A percentile compares a stretch with the other conserved stretches of the same genome.
These are phyloP conservation scores for Listronotus bonariensis DNA, from an alignment of 1,140 invertebrate genomes.

Conservation along the genomic window DNA sequence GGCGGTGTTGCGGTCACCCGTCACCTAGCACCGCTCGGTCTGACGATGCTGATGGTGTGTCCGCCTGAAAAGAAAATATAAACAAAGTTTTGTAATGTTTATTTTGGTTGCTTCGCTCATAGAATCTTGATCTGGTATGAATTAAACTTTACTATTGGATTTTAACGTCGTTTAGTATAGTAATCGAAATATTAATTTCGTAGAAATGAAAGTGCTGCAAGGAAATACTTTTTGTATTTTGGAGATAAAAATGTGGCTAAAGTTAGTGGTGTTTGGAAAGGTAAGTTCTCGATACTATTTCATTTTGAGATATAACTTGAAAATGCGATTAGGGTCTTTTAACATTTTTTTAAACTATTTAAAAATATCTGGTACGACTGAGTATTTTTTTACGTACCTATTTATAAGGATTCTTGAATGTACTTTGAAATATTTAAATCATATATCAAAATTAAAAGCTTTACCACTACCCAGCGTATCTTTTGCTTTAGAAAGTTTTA, in stretches of 20 bases:
- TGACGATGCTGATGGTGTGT: neutral
- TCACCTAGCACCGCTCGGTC: neutral
- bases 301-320: too few relatives aligned
- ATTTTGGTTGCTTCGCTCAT: constrained; percentile 31
- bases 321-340: too few relatives aligned
- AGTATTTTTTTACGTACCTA: too few relatives aligned
- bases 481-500: too few relatives aligned
- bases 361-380: too few relatives aligned
- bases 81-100: constrained; percentile 29
- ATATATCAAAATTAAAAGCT: too few relatives aligned
- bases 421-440: too few relatives aligned
- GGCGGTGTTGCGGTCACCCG: too few relatives aligned
- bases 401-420: too few relatives aligned
- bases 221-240: constrained; percentile 26
- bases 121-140: constrained; percentile 2
- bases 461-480: too few relatives aligned
- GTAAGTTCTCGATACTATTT: constrained; percentile 11
- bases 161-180: neutral
- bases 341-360: too few relatives aligned
- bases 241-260: constrained; percentile 27
- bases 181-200: constrained; percentile 2
- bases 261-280: constrained; percentile 32
- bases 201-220: constrained; percentile 2
- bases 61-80: constrained; percentile 15
- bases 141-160: constrained; percentile 12